Percentiles rank a stretch among this genome's conserved stretches.
These are phyloP conservation scores for Megathymus violae DNA, from an alignment of 1,140 invertebrate genomes.

Conservation along the genomic window DNA sequence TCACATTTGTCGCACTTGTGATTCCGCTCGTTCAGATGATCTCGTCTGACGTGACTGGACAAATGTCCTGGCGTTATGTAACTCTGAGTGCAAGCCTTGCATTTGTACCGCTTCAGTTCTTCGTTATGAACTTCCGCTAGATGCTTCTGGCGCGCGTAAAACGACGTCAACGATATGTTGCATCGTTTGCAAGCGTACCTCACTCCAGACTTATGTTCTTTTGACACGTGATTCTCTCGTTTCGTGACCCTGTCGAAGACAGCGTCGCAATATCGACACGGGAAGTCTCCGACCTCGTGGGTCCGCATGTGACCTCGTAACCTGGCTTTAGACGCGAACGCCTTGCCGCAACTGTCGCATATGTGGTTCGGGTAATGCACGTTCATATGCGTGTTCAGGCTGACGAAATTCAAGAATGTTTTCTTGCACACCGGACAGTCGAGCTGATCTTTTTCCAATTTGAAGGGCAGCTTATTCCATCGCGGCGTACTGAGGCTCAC, in stretches of 20 bases:
- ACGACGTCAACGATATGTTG: constrained; percentile 61
- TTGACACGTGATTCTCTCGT: constrained; percentile 68
- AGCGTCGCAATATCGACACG: constrained; percentile 75
- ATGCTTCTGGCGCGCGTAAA: constrained; percentile 70
- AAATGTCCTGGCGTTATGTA: constrained; percentile 70
- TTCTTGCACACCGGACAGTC: constrained; percentile 82
- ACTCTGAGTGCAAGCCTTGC: constrained; percentile 66
- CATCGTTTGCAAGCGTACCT: constrained; percentile 71
- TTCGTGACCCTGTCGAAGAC: constrained; percentile 76
- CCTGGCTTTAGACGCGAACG: constrained; percentile 80
- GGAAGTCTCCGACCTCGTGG: constrained; percentile 65
- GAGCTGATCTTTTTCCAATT: constrained; percentile 70
- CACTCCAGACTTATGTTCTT: constrained; percentile 68
- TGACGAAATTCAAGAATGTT: constrained; percentile 70
- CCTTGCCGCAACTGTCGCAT: constrained; percentile 81
- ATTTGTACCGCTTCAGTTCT: constrained; percentile 72
- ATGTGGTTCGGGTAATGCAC: constrained; percentile 76
- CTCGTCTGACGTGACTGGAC: constrained; percentile 65
- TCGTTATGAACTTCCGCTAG: constrained; percentile 70
- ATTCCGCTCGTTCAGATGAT: constrained; percentile 78
- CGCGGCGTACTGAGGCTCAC: constrained; percentile 40
- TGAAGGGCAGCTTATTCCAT: constrained; percentile 72
- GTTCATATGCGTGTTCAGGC: constrained; percentile 78
- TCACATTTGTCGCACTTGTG: constrained; percentile 80
- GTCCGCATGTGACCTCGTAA: constrained; percentile 80